phyloP scores from a whole-genome alignment of 2,113 vertebrate species.

The Athene noctua region DNA sequence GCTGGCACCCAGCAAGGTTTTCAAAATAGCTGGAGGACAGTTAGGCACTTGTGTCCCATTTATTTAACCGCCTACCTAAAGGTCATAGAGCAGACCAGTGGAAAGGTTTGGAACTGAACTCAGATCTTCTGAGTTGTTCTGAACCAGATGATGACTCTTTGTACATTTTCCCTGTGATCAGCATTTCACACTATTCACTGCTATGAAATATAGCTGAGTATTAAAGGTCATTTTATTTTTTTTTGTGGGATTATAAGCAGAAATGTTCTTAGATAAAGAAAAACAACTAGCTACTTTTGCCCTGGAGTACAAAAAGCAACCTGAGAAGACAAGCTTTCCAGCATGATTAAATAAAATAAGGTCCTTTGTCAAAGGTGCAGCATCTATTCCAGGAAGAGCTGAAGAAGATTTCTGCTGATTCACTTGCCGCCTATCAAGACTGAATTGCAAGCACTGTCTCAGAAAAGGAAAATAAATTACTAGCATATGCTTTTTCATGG shows the following conservation, averaged over 20 bases:
- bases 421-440: not conserved
- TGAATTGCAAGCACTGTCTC: not conserved
- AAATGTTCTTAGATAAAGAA: not conserved
- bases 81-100: not conserved
- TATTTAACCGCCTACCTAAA: not conserved
- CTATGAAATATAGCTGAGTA: not conserved
- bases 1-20: not conserved
- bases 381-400: not conserved
- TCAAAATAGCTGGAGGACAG: not conserved
- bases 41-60: not conserved
- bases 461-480: not conserved
- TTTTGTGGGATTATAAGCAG: not conserved
- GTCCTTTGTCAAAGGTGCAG: not conserved
- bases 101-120: not conserved
- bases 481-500: not conserved
- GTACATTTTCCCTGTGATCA: not conserved
- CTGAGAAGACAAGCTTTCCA: not conserved
- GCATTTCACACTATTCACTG: not conserved
- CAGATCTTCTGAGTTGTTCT: not conserved
- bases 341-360: not conserved
- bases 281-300: not conserved
- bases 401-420: conserved; percentile 18
- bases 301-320: not conserved
- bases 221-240: not conserved
- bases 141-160: not conserved